phyloP scores from a whole-genome alignment of 2,113 vertebrate species.

The Ophiodon elongatus region DNA sequence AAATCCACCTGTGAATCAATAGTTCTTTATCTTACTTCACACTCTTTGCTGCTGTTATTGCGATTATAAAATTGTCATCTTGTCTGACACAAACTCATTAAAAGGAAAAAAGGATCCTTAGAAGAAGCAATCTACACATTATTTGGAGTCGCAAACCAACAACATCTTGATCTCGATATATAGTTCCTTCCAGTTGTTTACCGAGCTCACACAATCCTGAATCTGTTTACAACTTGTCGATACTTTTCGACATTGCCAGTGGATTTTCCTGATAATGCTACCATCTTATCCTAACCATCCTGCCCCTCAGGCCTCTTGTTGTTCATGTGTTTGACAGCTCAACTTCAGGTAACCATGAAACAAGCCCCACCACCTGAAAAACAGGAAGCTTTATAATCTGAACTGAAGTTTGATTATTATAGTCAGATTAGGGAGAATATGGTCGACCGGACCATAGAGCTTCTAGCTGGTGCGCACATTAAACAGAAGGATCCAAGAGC shows the following conservation, averaged over 20 bases:
- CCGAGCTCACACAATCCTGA: not conserved
- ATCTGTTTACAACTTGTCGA: not conserved
- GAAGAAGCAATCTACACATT: not conserved
- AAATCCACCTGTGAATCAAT: not conserved
- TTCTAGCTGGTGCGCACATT: not conserved
- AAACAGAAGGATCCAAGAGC: not conserved
- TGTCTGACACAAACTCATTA: not conserved
- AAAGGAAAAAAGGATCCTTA: not conserved
- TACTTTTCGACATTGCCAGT: not conserved
- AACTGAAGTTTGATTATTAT: not conserved
- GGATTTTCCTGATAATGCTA: not conserved
- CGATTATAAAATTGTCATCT: not conserved
- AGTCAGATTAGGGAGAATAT: not conserved
- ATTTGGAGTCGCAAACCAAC: not conserved
- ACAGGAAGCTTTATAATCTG: not conserved
- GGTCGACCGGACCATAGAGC: not conserved
- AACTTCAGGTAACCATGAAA: not conserved
- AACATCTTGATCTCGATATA: not conserved
- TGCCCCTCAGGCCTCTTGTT: not conserved
- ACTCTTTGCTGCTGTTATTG: not conserved
- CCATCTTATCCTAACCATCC: not conserved
- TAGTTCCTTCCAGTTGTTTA: not conserved
- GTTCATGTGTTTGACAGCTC: not conserved
- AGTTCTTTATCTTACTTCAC: not conserved
- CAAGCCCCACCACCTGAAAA: not conserved